Conservation (phyloP, 1,140 invertebrate species). For the Platyscapa corneri region DNA sequence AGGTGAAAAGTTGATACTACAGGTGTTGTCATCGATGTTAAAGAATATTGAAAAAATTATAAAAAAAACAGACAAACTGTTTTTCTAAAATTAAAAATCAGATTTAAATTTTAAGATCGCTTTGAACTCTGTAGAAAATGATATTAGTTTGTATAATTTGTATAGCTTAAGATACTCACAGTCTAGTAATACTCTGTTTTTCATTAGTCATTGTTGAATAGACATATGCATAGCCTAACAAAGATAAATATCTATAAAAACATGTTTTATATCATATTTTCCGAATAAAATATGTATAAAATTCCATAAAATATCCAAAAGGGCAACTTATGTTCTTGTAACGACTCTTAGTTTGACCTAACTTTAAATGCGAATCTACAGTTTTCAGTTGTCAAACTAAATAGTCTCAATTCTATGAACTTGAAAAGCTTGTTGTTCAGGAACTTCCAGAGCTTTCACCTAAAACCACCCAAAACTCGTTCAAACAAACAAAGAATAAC, state of each 20-base stretch:
- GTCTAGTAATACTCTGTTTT: too few species aligned
- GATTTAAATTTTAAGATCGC: too few species aligned
- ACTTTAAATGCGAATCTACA: slow-evolving; percentile 52
- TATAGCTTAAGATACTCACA: too few species aligned
- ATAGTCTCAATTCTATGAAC: slow-evolving; percentile 54
- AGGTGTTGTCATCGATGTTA: neutral
- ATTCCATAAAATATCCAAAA: slow-evolving; percentile 43
- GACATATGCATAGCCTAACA: too few species aligned
- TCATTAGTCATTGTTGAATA: too few species aligned
- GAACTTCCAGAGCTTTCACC: slow-evolving; percentile 43
- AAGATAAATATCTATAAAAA: too few species aligned
- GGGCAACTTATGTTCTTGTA: slow-evolving; percentile 44
- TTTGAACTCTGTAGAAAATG: too few species aligned
- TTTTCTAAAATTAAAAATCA: too few species aligned
- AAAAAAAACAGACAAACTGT: too few species aligned
- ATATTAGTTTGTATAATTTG: too few species aligned
- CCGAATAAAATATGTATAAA: slow-evolving; percentile 38
- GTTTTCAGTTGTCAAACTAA: slow-evolving; percentile 54
- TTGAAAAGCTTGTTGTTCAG: slow-evolving; percentile 54
- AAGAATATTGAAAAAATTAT: neutral
- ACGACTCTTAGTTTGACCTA: slow-evolving; percentile 51
- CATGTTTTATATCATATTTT: neutral
- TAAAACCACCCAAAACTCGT: slow-evolving; percentile 53
- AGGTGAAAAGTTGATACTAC: slow-evolving; percentile 1
- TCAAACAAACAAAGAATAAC: slow-evolving; percentile 51